These are phyloP conservation scores for Drosophila flavopinicola DNA, from an alignment of 2,888 invertebrate genomes.

Conservation along the genomic window DNA sequence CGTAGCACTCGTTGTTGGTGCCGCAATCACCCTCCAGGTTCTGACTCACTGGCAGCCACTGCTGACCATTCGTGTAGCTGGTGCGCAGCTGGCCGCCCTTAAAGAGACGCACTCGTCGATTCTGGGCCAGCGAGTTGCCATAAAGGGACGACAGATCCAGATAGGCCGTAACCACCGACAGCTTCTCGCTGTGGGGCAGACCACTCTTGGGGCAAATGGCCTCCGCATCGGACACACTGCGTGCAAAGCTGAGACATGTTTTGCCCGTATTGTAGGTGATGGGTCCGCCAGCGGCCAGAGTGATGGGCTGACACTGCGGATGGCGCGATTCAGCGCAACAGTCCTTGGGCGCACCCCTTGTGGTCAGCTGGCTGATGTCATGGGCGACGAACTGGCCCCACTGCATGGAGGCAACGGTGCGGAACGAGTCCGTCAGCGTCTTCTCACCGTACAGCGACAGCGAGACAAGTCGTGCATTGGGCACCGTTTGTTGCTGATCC, in stretches of 20 bases:
- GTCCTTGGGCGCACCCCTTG: slow-evolving; percentile 63
- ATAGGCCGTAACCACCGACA: slow-evolving; percentile 82
- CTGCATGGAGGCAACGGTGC: slow-evolving; percentile 77
- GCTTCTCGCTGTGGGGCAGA: slow-evolving; percentile 86
- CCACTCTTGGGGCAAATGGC: slow-evolving; percentile 86
- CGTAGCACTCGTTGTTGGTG: slow-evolving; percentile 88
- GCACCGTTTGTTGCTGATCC: slow-evolving; percentile 57
- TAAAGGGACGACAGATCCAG: slow-evolving; percentile 92
- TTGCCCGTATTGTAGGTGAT: slow-evolving; percentile 85
- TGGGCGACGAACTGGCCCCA: slow-evolving; percentile 80
- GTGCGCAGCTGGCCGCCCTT: slow-evolving; percentile 88
- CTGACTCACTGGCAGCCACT: slow-evolving; percentile 89
- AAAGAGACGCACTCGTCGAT: slow-evolving; percentile 87
- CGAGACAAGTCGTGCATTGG: slow-evolving; percentile 76
- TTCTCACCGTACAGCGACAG: slow-evolving; percentile 74
- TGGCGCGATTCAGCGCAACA: slow-evolving; percentile 66
- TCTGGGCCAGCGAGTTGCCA: slow-evolving; percentile 88
- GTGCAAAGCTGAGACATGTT: slow-evolving; percentile 88
- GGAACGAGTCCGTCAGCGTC: slow-evolving; percentile 60
- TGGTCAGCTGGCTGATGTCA: slow-evolving; percentile 67
- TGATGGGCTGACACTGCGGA: slow-evolving; percentile 85
- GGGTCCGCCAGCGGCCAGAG: slow-evolving; percentile 86
- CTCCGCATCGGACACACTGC: slow-evolving; percentile 88
- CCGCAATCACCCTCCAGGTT: slow-evolving; percentile 86
- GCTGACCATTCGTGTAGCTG: slow-evolving; percentile 86